Evolutionary conservation across 92 coral and sea anemone species (phyloP), one percentile per base, ranked within the genome.

Genomic region (Palythoa heliodiscus): DNA sequence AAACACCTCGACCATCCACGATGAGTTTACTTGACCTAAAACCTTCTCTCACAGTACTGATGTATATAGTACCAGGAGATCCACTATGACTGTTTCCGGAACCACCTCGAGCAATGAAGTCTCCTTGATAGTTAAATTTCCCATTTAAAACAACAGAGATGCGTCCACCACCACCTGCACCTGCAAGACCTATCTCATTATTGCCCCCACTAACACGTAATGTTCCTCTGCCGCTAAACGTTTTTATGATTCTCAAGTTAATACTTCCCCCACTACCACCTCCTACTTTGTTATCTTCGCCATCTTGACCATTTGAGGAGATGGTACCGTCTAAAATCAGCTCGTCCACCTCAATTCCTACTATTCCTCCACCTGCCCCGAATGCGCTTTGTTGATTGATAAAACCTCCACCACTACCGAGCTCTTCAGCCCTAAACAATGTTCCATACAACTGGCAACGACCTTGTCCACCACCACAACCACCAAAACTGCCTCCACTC

Each of bases 251-350:
- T 17, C 83, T 66, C 60, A 82, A 54, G 82, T 61, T 73, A 23
- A 91, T 69, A 70, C 93, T 91, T 15, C 93, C 93, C 4, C 93
- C 93, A 73, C 91, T 88, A 38, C 93, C 93, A 16, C 91, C 93
- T 11, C 93, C 93, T 4, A 84, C 84, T 70, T 50, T 85, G 22
- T 40, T 76, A 0, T 15, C 76, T 4, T 77, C 9, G 2, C 91
- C 93, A 57, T 53, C 29, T n/a, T 83, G 85, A 35, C 93, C 93
- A 86, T 86, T 69, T 54, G 91, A 73, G 9, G 93, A 88, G 23
- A 91, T 70, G 25, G 57, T 24, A 57, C 93, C 93, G 82, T 88
- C 88, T 13, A 91, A 50, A 23, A 68, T 52, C 66, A 88, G 67
- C 24, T 15, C 24, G 11, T 70, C 78, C 4, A 74, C 81, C 37